Conservation (phyloP, 2,888 invertebrate species). For the Gisinianus flammeolus region DNA sequence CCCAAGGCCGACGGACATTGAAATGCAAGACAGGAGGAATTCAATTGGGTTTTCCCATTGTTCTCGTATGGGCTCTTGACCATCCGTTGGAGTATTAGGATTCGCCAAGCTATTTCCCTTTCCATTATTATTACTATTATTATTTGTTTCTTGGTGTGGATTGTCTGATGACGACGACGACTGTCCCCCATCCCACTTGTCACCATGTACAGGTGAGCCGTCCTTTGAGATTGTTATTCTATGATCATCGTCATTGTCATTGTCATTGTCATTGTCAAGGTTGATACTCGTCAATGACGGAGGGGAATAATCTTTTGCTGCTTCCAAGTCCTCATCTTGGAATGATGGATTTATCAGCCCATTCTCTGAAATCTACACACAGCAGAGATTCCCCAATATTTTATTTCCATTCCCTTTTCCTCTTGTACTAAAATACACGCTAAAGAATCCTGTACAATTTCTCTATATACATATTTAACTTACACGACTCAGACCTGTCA, state of each 20-base stretch:
- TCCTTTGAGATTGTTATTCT: constrained; percentile 12
- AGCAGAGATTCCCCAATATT: too few relatives aligned
- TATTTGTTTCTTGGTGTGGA: not conserved
- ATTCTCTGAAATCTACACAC: not conserved
- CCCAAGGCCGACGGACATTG: constrained; percentile 59
- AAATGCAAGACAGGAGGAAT: constrained; percentile 74
- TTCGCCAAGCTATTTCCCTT: not conserved
- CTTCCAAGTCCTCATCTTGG: not conserved
- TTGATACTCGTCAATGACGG: constrained; percentile 27
- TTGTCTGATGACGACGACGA: too few relatives aligned
- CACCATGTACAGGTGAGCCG: too few relatives aligned
- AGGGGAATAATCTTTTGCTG: constrained; percentile 11
- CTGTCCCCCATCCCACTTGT: too few relatives aligned
- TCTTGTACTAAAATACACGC: too few relatives aligned
- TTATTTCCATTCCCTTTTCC: too few relatives aligned
- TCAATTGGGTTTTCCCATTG: constrained; percentile 70
- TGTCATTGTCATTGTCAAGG: constrained; percentile 26
- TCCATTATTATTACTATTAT: not conserved
- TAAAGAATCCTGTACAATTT: too few relatives aligned
- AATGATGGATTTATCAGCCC: constrained; percentile 22
- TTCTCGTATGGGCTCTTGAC: constrained; percentile 60
- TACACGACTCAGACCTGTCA: too few relatives aligned
- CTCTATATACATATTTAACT: too few relatives aligned
- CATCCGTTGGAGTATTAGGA: not conserved
- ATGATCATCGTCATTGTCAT: constrained; percentile 25